These are phyloP conservation scores for Oscheius onirici DNA, from an alignment of 2,888 invertebrate species.

Conservation along the genomic window DNA sequence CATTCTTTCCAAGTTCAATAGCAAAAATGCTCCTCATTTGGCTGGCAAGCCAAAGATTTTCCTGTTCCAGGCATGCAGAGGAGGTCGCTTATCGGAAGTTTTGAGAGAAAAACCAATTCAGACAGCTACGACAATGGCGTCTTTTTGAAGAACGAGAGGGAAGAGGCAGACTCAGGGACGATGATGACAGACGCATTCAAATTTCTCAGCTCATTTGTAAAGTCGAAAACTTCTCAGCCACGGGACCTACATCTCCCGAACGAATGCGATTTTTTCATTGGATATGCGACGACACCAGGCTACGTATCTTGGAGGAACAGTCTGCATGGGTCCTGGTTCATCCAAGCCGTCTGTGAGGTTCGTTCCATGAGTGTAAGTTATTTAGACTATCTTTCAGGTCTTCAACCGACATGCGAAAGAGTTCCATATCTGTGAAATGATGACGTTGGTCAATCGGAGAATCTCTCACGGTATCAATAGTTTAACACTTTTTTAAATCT, in stretches of 20 bases:
- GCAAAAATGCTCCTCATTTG: slow-evolving; percentile 62
- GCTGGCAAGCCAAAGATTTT: slow-evolving; percentile 70
- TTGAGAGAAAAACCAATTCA: no score
- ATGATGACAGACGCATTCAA: background rate
- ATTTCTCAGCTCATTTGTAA: slow-evolving; percentile 5
- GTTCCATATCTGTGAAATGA: slow-evolving; percentile 56
- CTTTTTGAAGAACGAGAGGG: background rate
- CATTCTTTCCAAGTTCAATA: slow-evolving; percentile 54
- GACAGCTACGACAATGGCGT: slow-evolving; percentile 25
- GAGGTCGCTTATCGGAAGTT: slow-evolving; percentile 60
- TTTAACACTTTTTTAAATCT: background rate
- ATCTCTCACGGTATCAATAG: slow-evolving; percentile 37
- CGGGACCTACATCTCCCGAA: slow-evolving; percentile 44
- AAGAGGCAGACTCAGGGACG: background rate
- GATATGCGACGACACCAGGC: slow-evolving; percentile 68
- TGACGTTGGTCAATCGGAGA: slow-evolving; percentile 55
- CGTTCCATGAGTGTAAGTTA: background rate
- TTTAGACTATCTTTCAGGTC: slow-evolving; percentile 35
- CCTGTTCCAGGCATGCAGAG: slow-evolving; percentile 71
- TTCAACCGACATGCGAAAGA: slow-evolving; percentile 49
- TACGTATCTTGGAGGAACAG: slow-evolving; percentile 71
- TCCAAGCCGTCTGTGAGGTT: slow-evolving; percentile 70
- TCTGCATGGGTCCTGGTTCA: slow-evolving; percentile 69
- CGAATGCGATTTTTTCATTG: slow-evolving; percentile 69
- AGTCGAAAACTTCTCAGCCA: background rate